These are phyloP conservation scores for Oncorhynchus nerka DNA, from an alignment of 2,113 vertebrate genomes.

Conservation along the genomic window DNA sequence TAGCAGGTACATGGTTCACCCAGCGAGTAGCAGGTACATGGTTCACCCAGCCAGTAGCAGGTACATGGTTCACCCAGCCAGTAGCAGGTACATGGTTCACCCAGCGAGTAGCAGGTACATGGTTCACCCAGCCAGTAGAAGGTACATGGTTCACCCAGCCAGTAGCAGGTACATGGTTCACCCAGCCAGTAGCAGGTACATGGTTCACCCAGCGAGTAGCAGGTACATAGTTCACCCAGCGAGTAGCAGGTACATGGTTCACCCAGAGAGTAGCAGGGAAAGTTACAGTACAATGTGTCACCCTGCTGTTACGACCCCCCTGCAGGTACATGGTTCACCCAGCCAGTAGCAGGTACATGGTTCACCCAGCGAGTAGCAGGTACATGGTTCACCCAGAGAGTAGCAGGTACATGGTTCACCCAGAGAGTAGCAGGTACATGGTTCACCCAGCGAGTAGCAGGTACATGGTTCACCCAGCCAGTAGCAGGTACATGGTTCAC, in stretches of 20 bases:
- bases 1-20: no score
- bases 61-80: not conserved
- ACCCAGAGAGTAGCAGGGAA: not conserved
- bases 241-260: not conserved
- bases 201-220: not conserved
- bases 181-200: not conserved
- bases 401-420: not conserved
- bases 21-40: not conserved
- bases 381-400: no score
- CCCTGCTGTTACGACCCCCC: no score
- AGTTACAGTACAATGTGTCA: no score
- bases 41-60: not conserved
- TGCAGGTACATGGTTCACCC: no score
- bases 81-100: no score
- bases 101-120: no score
- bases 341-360: not conserved
- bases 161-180: not conserved
- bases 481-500: not conserved
- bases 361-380: not conserved
- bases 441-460: no score
- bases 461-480: not conserved
- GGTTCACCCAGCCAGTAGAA: no score
- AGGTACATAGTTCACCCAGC: no score
- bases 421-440: not conserved
- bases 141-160: not conserved